phyloP scores from a whole-genome alignment of 2,113 vertebrate genomes.

The Uropsilus gracilis region DNA sequence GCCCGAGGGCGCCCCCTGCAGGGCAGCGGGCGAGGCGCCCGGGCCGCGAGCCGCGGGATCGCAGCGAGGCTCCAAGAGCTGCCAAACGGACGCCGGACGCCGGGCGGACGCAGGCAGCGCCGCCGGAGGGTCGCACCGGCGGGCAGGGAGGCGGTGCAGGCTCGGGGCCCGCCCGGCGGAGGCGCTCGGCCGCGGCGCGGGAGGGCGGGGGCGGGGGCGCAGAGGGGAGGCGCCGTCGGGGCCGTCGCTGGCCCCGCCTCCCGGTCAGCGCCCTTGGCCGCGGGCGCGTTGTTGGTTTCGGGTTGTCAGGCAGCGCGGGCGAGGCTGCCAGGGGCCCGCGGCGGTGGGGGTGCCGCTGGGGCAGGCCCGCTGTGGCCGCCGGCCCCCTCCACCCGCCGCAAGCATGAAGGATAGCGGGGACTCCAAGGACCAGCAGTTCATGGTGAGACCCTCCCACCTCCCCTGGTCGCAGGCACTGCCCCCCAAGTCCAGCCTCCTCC shows the following conservation, averaged over 20 bases:
- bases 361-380: background rate
- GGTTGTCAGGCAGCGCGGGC: slow-evolving; percentile 78
- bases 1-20: background rate
- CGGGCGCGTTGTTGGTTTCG: slow-evolving; percentile 74
- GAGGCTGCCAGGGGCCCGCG: background rate
- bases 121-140: background rate
- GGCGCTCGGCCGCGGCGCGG: background rate
- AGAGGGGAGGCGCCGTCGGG: background rate
- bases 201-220: slow-evolving; percentile 1
- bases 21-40: background rate
- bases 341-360: background rate
- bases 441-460: slow-evolving; percentile 58
- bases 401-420: slow-evolving; percentile 77
- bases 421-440: slow-evolving; percentile 77
- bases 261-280: slow-evolving; percentile 48
- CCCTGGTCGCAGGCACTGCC: too few relatives aligned
- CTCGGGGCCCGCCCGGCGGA: background rate
- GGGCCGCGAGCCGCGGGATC: background rate
- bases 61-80: background rate
- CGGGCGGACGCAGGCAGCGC: background rate
- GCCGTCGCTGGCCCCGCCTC: slow-evolving; percentile 64
- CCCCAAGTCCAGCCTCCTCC: too few relatives aligned
- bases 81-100: background rate
- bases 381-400: slow-evolving; percentile 37
- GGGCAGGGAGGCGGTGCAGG: background rate